phyloP scores from a whole-genome alignment of 2,113 vertebrate species.

The Acrocephalus arundinaceus region DNA sequence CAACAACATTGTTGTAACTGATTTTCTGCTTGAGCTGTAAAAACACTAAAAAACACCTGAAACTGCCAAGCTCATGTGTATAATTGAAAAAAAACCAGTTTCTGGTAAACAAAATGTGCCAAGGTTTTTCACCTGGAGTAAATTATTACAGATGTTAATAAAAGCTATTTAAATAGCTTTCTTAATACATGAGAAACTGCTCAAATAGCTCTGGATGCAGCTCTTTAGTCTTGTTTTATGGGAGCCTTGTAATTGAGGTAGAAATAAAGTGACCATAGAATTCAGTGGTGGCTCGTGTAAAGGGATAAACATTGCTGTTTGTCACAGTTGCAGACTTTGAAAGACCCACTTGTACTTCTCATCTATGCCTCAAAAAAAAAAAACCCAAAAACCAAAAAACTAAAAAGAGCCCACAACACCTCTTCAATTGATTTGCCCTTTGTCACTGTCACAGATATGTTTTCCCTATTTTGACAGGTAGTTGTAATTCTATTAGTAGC shows the following conservation, averaged over 20 bases:
- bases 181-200: conserved; percentile 23
- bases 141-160: conserved; percentile 48
- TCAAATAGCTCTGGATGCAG: neutral
- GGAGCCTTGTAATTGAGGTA: neutral
- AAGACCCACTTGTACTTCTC: conserved; percentile 39
- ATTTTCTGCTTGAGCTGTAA: conserved; percentile 48
- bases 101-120: neutral
- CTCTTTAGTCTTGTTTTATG: neutral
- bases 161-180: conserved; percentile 24
- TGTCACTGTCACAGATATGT: conserved; percentile 78
- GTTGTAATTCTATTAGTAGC: conserved; percentile 85
- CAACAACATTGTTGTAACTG: conserved; percentile 35
- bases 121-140: conserved; percentile 28
- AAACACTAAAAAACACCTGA: conserved; percentile 21
- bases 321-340: conserved; percentile 19
- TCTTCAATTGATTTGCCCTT: conserved; percentile 82
- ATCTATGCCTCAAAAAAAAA: conserved; percentile 13
- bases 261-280: neutral
- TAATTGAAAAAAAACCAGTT: neutral
- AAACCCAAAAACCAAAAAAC: neutral
- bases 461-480: conserved; percentile 84
- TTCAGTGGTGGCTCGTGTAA: neutral
- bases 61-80: neutral
- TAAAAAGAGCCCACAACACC: conserved; percentile 12
- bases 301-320: conserved; percentile 17